phyloP scores from a whole-genome alignment of 2,113 vertebrate genomes.

The Rhizomys pruinosus region DNA sequence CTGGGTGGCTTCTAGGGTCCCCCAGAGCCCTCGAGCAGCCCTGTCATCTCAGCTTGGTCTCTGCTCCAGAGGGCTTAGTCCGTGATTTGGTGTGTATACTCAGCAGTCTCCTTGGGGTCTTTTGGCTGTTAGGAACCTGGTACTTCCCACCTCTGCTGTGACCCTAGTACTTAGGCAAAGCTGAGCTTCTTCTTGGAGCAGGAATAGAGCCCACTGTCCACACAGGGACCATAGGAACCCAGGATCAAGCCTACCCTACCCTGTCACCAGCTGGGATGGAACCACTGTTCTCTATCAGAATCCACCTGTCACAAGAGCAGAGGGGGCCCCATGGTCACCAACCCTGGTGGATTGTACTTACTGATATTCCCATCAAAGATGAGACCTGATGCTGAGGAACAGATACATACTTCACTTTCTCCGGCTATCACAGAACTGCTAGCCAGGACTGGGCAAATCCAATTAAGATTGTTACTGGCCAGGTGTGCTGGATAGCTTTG shows the following conservation, averaged over 20 bases:
- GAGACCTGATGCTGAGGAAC: background rate
- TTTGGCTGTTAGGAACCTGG: background rate
- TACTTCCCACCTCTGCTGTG: background rate
- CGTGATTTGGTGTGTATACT: accelerated
- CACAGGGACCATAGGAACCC: background rate
- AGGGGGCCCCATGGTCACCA: accelerated
- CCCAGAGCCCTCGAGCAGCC: background rate
- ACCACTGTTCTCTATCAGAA: background rate
- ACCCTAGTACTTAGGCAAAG: background rate
- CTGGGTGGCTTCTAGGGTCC: background rate
- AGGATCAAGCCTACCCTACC: background rate
- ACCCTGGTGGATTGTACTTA: background rate
- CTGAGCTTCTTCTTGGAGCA: too few species aligned
- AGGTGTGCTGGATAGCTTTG: too few species aligned
- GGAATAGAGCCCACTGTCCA: background rate
- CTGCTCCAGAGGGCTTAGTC: background rate
- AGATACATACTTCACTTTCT: background rate
- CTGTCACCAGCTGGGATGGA: background rate
- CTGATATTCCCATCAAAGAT: background rate
- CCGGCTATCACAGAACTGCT: background rate
- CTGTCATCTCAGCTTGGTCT: background rate
- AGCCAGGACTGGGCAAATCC: conserved; percentile 58
- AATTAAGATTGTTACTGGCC: conserved; percentile 46
- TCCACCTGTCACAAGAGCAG: accelerated
- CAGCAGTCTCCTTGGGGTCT: background rate